These are phyloP conservation scores for Ochropleura leucogaster DNA, from an alignment of 2,888 invertebrate species.

Conservation along the genomic window DNA sequence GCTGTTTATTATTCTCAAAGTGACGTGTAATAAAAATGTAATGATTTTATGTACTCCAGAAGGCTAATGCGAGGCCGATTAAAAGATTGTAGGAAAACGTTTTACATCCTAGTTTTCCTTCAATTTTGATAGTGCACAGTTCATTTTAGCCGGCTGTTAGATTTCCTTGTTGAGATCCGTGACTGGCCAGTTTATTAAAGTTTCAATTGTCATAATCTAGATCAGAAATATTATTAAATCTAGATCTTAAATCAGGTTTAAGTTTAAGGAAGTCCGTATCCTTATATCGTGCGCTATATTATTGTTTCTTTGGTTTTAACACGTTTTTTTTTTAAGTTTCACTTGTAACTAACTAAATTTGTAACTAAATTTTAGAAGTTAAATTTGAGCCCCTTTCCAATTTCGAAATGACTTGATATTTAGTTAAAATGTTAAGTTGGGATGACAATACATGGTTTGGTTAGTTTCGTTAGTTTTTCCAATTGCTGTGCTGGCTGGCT, in stretches of 20 bases:
- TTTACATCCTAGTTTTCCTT: conserved; percentile 52
- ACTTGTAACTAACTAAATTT: no score
- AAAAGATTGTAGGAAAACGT: conserved; percentile 50
- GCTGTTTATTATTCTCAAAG: conserved; percentile 30
- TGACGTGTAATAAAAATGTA: conserved; percentile 47
- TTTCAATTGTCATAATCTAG: conserved; percentile 29
- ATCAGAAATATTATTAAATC: conserved; percentile 13
- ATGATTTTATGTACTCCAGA: conserved; percentile 43
- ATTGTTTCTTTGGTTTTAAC: neutral
- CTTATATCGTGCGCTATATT: conserved; percentile 16
- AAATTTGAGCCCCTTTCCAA: no score
- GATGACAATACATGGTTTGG: no score
- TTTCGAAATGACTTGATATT: no score
- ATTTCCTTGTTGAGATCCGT: conserved; percentile 34
- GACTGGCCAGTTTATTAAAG: neutral
- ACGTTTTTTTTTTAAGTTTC: no score
- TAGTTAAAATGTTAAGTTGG: no score
- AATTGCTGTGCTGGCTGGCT: no score
- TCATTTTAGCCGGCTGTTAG: conserved; percentile 15
- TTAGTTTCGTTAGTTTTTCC: no score
- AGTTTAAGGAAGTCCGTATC: conserved; percentile 28
- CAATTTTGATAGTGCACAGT: conserved; percentile 34
- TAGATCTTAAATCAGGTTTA: conserved; percentile 23
- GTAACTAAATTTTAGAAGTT: no score
- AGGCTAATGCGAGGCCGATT: conserved; percentile 46